Evolutionary conservation across 1,140 invertebrate species (phyloP).

Genomic region (Camponotus vicinus): DNA sequence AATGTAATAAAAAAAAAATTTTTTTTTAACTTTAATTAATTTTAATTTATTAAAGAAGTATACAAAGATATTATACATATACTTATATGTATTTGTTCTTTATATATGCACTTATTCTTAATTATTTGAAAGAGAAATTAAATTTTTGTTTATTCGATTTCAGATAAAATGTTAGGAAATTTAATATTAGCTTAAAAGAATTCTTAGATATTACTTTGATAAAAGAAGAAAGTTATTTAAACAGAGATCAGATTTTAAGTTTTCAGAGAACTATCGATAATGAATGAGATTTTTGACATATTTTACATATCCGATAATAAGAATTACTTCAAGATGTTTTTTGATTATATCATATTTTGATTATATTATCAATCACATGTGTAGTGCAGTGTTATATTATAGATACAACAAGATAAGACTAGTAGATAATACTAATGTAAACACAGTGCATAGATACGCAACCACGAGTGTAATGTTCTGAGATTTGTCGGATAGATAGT

Average conservation of each 20-base stretch:
- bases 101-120: background rate
- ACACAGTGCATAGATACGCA: conserved; percentile 19
- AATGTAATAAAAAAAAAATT: background rate
- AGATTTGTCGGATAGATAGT: conserved; percentile 41
- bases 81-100: background rate
- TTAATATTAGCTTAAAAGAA: background rate
- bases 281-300: background rate
- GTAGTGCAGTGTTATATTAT: background rate
- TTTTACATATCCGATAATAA: background rate
- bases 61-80: background rate
- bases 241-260: background rate
- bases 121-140: background rate
- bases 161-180: background rate
- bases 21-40: background rate
- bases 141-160: background rate
- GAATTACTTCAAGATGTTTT: conserved; percentile 5
- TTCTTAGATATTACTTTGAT: background rate
- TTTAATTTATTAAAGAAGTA: conserved; percentile 14
- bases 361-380: background rate
- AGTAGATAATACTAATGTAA: conserved; percentile 41
- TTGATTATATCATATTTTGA: conserved; percentile 14
- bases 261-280: background rate
- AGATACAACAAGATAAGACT: conserved; percentile 21
- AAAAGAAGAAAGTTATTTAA: background rate
- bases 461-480: conserved; percentile 1